phyloP scores from a whole-genome alignment of 2,888 invertebrate genomes.

The Steinernema scapterisci region DNA sequence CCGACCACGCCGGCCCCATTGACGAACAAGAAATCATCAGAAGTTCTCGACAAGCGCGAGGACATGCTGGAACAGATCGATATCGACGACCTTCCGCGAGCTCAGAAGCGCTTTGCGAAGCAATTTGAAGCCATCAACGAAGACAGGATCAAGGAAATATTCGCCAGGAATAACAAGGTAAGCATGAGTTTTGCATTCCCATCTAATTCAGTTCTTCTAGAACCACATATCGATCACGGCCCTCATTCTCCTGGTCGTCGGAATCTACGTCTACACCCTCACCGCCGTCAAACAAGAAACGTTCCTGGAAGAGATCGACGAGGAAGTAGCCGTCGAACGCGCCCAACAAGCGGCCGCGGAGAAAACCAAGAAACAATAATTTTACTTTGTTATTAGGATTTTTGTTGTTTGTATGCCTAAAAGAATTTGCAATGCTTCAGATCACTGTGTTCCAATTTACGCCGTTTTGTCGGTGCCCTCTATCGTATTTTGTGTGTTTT shows the following conservation, averaged over 20 bases:
- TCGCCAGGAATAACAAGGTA: conserved; percentile 61
- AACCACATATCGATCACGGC: conserved; percentile 53
- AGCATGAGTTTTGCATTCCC: background rate
- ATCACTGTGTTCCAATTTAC: background rate
- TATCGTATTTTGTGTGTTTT: too few species aligned
- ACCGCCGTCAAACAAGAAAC: conserved; percentile 85
- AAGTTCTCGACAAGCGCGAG: conserved; percentile 14
- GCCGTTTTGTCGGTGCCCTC: background rate
- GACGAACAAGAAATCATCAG: conserved; percentile 16
- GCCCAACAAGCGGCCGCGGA: conserved; percentile 18
- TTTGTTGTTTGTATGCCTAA: conserved; percentile 4
- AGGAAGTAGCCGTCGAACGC: conserved; percentile 68
- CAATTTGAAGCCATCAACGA: conserved; percentile 66
- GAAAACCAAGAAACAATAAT: background rate
- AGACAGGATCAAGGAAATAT: conserved; percentile 63
- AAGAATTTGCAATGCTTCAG: background rate
- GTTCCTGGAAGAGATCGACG: conserved; percentile 89
- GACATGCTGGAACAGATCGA: conserved; percentile 64
- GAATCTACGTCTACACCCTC: conserved; percentile 85
- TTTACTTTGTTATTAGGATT: conserved; percentile 11
- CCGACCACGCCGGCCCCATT: conserved; percentile 11
- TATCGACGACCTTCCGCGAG: conserved; percentile 63
- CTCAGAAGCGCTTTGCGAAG: conserved; percentile 62
- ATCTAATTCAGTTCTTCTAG: conserved; percentile 33
- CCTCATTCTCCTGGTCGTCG: conserved; percentile 59